Percentiles rank a stretch among this genome's conserved stretches.
These are phyloP conservation scores for Rhinolophus sinicus DNA, from an alignment of 2,113 vertebrate genomes.

Conservation along the genomic window DNA sequence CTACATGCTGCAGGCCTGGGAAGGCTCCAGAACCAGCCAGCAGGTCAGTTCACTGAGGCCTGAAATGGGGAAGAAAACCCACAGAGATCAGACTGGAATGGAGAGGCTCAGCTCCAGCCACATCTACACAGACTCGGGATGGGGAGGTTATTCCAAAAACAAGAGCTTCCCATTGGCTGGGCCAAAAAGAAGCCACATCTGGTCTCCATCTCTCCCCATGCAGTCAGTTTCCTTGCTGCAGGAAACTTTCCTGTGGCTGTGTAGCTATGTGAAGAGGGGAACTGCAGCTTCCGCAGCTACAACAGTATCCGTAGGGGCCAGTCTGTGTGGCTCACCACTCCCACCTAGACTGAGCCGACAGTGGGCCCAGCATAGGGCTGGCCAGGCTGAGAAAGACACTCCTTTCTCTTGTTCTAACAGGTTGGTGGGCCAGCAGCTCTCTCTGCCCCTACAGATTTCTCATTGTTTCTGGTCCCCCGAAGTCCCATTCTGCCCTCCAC, in stretches of 20 bases:
- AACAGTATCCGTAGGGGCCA: neutral
- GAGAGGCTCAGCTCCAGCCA: neutral
- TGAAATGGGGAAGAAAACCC: neutral
- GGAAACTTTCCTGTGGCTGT: neutral
- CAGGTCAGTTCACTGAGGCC: neutral
- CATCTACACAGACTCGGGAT: neutral
- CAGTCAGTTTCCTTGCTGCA: neutral
- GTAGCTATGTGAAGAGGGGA: neutral
- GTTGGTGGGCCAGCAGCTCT: neutral
- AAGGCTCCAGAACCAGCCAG: slow-evolving; percentile 38
- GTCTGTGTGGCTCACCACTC: neutral
- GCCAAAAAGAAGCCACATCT: neutral
- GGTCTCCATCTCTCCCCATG: neutral
- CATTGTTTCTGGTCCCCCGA: neutral
- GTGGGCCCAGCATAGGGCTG: no score
- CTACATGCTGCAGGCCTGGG: neutral
- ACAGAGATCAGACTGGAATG: neutral
- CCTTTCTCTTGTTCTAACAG: slow-evolving; percentile 13
- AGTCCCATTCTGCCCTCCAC: neutral
- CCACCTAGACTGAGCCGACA: neutral
- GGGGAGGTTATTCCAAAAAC: neutral
- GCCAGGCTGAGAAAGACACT: neutral
- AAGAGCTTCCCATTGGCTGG: neutral
- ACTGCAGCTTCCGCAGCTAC: neutral
- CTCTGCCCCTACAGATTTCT: neutral